phyloP scores from a whole-genome alignment of 2,888 invertebrate species.

The Netelia virgata region DNA sequence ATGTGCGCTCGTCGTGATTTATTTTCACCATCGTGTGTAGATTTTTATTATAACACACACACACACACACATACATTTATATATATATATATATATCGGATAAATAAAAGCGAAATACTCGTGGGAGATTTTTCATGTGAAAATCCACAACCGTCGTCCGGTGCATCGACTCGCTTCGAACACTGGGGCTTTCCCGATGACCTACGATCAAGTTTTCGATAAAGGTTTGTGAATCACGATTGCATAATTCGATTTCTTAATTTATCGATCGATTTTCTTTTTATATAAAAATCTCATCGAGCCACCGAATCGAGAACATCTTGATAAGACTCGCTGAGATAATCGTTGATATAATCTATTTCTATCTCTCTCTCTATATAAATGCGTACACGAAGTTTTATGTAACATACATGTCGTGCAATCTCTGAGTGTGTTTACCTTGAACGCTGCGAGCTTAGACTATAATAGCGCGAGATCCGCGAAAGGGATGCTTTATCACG shows the following conservation, averaged over 20 bases:
- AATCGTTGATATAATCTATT: too few relatives aligned
- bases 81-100: too few relatives aligned
- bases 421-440: slow-evolving; percentile 27
- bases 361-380: not conserved
- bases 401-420: not conserved
- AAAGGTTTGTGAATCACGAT: too few relatives aligned
- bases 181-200: not conserved
- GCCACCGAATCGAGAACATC: too few relatives aligned
- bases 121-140: too few relatives aligned
- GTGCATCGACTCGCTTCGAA: too few relatives aligned
- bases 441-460: not conserved
- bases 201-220: not conserved
- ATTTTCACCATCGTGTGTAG: not conserved
- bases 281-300: too few relatives aligned
- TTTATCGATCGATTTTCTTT: too few relatives aligned
- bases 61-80: not conserved
- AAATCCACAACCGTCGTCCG: too few relatives aligned
- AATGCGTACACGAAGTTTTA: not conserved
- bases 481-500: slow-evolving; percentile 39
- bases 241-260: too few relatives aligned
- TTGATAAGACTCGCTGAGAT: too few relatives aligned
- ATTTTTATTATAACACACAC: not conserved
- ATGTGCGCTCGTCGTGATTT: slow-evolving; percentile 2
- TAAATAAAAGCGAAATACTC: not conserved
- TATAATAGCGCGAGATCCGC: slow-evolving; percentile 16